phyloP scores from a whole-genome alignment of 64 coral and sea anemone species.

The Dendronephthya gigantea region DNA sequence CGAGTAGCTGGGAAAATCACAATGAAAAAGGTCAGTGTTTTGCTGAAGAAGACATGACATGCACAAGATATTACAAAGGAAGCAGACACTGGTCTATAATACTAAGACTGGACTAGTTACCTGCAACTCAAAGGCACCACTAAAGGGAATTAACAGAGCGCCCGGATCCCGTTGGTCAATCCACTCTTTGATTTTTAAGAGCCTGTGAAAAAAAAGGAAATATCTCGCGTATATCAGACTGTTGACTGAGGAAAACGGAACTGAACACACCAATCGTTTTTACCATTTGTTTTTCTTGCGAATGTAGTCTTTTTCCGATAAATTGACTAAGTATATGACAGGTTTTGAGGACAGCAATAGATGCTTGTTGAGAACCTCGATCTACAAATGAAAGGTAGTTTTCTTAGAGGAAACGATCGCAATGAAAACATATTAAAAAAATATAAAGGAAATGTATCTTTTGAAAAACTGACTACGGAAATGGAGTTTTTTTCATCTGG shows the following conservation, averaged over 20 bases:
- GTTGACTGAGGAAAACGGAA: neutral
- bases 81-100: no score
- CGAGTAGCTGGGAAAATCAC: neutral
- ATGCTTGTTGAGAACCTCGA: conserved; percentile 96
- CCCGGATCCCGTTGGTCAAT: conserved; percentile 62
- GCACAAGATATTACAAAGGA: no score
- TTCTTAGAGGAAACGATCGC: neutral
- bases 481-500: no score
- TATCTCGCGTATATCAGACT: neutral
- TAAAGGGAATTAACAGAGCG: conserved; percentile 82
- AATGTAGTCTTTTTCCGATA: conserved; percentile 97
- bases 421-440: no score
- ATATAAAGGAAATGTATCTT: no score
- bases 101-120: neutral
- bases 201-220: conserved; percentile 22
- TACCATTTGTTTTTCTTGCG: conserved; percentile 99
- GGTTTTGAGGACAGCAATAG: conserved; percentile 89
- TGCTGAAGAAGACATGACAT: no score
- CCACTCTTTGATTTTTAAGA: conserved; percentile 94
- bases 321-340: conserved; percentile 89
- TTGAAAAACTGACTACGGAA: no score
- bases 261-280: neutral
- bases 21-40: neutral
- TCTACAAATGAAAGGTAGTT: conserved; percentile 32
- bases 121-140: conserved; percentile 69